phyloP scores from a whole-genome alignment of 2,888 invertebrate species.

The Lepidonotus clava region DNA sequence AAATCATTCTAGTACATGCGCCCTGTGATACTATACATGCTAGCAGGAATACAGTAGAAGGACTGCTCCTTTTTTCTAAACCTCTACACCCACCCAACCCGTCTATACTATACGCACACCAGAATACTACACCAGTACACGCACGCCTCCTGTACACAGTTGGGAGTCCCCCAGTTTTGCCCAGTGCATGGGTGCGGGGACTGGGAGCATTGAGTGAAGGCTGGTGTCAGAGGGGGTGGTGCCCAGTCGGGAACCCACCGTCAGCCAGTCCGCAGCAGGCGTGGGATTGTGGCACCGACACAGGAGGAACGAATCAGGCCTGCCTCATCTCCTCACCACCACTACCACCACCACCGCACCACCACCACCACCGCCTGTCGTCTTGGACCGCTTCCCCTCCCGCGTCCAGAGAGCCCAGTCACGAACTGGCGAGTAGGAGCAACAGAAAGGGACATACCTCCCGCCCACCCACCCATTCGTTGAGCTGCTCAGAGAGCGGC shows the following conservation, averaged over 20 bases:
- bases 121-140: no score
- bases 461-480: no score
- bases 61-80: no score
- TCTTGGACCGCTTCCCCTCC: neutral
- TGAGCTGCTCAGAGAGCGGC: no score
- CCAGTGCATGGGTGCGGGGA: neutral
- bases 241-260: neutral
- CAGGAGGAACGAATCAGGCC: slow-evolving; percentile 23
- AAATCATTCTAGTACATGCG: neutral
- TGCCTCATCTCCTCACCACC: neutral
- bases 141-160: neutral
- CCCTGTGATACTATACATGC: neutral
- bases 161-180: no score
- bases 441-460: no score
- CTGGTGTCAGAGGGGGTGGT: neutral
- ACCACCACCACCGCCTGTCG: neutral
- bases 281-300: neutral
- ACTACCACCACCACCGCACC: neutral
- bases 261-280: no score
- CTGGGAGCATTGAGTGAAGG: neutral
- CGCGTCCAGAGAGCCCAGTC: no score
- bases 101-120: no score
- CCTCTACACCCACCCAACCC: no score
- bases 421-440: no score
- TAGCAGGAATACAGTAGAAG: no score